phyloP scores from a whole-genome alignment of 1,140 invertebrate genomes.

The Ganaspis sp. region DNA sequence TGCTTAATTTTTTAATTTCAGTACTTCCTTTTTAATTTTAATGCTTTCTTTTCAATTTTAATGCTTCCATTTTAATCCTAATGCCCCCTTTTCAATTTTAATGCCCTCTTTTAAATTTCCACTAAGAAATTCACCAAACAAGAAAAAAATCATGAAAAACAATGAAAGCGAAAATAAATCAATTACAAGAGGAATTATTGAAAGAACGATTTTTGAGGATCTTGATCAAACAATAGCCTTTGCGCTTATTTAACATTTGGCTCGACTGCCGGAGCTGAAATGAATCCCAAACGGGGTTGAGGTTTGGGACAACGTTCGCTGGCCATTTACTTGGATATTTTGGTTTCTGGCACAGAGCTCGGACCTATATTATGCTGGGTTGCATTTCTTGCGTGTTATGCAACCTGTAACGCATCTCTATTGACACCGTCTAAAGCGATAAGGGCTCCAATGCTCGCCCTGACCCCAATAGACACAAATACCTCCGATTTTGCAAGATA shows the following conservation, averaged over 20 bases:
- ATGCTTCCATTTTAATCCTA: no score
- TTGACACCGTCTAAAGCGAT: constrained; percentile 25
- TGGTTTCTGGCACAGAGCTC: constrained; percentile 73
- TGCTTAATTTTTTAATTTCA: no score
- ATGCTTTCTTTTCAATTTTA: no score
- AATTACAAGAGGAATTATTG: no score
- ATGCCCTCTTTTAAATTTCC: no score
- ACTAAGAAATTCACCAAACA: no score
- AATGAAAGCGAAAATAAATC: no score
- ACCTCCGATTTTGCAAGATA: background rate
- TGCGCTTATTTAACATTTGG: constrained; percentile 59
- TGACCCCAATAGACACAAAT: background rate
- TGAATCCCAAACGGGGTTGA: constrained; percentile 54
- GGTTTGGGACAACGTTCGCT: constrained; percentile 55
- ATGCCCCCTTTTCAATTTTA: no score
- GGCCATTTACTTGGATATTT: constrained; percentile 65
- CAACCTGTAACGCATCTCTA: constrained; percentile 46
- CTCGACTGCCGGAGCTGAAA: constrained; percentile 52
- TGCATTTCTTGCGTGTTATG: constrained; percentile 47
- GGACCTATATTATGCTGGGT: constrained; percentile 66
- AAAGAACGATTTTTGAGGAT: background rate
- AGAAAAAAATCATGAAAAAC: no score
- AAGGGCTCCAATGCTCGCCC: background rate
- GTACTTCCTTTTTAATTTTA: no score
- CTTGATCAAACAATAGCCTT: constrained; percentile 52